Conservation (phyloP, 2,797 vertebrate genomes). For the Paramormyrops hopkinsi region DNA sequence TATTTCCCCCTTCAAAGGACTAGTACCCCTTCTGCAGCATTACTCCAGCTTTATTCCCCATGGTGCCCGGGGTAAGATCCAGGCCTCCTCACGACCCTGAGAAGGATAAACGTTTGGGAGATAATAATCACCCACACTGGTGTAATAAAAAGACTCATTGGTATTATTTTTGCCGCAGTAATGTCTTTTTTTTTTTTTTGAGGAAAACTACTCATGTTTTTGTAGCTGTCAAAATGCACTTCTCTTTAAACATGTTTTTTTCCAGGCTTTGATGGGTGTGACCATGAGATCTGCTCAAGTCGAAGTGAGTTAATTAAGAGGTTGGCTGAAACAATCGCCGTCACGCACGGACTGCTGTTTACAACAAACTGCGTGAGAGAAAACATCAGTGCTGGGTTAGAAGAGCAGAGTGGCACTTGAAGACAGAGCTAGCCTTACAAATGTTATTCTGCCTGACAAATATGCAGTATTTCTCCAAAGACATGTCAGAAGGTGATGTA, state of each 20-base stretch:
- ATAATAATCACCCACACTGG: neutral
- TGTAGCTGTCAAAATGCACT: neutral
- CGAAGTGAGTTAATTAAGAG: neutral
- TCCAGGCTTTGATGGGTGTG: neutral
- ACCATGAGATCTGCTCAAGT: neutral
- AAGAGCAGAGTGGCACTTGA: neutral
- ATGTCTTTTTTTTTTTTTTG: neutral
- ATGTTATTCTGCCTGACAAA: neutral
- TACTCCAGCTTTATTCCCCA: neutral
- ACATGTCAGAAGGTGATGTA: neutral
- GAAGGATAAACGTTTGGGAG: neutral
- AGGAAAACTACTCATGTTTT: neutral
- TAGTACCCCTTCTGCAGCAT: neutral
- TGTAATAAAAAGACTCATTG: neutral
- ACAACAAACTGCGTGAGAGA: neutral
- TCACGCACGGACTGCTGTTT: neutral
- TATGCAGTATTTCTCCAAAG: neutral
- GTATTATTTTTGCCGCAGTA: neutral
- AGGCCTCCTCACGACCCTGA: neutral
- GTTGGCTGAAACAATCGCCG: neutral
- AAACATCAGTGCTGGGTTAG: neutral
- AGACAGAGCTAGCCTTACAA: neutral
- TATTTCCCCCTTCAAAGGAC: neutral
- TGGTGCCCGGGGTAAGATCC: neutral
- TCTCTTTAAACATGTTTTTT: neutral